Evolutionary conservation across 2,113 vertebrate species (phyloP).

Genomic region (Terrapene triunguis): DNA sequence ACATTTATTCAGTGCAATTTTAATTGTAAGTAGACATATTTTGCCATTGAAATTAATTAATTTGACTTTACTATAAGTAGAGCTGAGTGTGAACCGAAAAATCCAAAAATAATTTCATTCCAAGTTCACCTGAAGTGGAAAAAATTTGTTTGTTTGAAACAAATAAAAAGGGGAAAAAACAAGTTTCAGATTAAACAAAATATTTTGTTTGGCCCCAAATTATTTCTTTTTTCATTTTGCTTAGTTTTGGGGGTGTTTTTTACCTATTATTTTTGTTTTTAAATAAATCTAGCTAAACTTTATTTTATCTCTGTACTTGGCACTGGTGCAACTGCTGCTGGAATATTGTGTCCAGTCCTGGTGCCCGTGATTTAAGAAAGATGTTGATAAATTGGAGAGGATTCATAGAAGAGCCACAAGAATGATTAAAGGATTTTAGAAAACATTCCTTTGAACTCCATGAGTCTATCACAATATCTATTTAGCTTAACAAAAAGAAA

Average conservation of each 20-base stretch:
- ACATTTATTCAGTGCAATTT: neutral
- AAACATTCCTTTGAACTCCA: neutral
- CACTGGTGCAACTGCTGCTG: neutral
- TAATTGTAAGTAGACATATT: neutral
- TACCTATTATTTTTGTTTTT: neutral
- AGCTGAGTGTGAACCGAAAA: neutral
- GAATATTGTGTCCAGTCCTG: neutral
- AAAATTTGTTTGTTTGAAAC: neutral
- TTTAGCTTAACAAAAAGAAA: neutral
- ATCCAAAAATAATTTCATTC: neutral
- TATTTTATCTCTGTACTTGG: neutral
- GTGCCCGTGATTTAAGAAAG: neutral
- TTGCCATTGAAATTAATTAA: slow-evolving; percentile 5
- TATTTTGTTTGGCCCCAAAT: neutral
- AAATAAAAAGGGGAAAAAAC: neutral
- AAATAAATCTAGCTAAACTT: neutral
- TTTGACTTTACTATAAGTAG: neutral
- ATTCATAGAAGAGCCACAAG: neutral
- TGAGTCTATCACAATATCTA: neutral
- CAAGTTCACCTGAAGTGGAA: neutral
- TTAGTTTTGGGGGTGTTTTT: neutral
- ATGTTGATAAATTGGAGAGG: neutral
- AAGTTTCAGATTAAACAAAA: neutral
- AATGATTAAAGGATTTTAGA: neutral
- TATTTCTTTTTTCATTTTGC: neutral